Conservation (phyloP, 1,140 invertebrate genomes). For the Macrocentrus cingulum region DNA sequence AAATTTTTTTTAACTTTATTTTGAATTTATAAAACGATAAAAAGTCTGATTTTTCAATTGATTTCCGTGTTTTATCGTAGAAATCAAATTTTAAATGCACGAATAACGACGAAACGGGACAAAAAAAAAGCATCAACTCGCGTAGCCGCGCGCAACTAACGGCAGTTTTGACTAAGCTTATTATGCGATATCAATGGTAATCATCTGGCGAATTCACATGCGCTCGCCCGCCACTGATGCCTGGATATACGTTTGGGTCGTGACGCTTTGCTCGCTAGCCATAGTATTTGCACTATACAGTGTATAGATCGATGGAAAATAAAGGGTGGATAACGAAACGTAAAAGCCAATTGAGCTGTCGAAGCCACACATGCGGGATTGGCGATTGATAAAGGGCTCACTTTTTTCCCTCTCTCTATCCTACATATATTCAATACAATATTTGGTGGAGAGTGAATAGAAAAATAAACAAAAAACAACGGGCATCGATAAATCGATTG, state of each 20-base stretch:
- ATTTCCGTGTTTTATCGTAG: too few species aligned
- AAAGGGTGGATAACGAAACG: constrained; percentile 21
- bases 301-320: constrained; percentile 13
- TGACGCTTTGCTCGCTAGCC: neutral
- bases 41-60: too few species aligned
- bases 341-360: constrained; percentile 28
- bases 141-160: neutral
- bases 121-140: neutral
- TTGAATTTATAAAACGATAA: too few species aligned
- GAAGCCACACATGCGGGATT: constrained; percentile 28
- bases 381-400: constrained; percentile 25
- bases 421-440: constrained; percentile 17
- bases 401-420: neutral
- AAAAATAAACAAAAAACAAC: constrained; percentile 23
- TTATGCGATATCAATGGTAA: constrained; percentile 48
- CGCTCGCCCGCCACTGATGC: constrained; percentile 3
- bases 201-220: constrained; percentile 49
- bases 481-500: constrained; percentile 22
- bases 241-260: neutral
- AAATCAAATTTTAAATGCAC: too few species aligned
- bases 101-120: neutral
- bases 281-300: neutral
- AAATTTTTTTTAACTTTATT: too few species aligned
- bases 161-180: constrained; percentile 45
- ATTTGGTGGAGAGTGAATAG: constrained; percentile 25